phyloP scores from a whole-genome alignment of 2,797 vertebrate genomes.

The Monodelphis domestica region DNA sequence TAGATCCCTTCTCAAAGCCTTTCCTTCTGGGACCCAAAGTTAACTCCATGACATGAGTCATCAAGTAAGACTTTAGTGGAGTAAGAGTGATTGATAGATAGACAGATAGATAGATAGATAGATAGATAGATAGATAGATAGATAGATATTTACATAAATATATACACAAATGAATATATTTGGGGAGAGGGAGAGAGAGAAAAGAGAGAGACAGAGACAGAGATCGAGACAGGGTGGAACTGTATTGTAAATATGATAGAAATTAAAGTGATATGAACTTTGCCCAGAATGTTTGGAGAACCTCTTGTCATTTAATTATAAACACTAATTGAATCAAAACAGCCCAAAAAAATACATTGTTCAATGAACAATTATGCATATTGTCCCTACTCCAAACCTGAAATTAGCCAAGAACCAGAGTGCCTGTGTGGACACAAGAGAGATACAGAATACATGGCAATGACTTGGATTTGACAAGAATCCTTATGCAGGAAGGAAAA shows the following conservation, averaged over 20 bases:
- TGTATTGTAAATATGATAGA: not conserved
- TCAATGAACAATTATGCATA: slow-evolving; percentile 1
- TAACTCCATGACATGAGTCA: not conserved
- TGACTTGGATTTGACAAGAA: too few species aligned
- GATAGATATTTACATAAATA: too few species aligned
- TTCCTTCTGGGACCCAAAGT: not conserved
- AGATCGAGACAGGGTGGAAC: not conserved
- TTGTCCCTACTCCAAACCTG: not conserved
- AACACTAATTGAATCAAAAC: not conserved
- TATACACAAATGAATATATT: not conserved
- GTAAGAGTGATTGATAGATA: not conserved
- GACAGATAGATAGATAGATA: too few species aligned
- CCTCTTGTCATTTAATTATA: slow-evolving; percentile 39
- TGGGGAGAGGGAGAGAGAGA: too few species aligned
- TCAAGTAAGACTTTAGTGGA: not conserved
- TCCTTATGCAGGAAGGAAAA: too few species aligned
- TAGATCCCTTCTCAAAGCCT: not conserved
- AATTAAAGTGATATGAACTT: slow-evolving; percentile 16
- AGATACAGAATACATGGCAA: too few species aligned
- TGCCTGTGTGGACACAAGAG: too few species aligned
- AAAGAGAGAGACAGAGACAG: too few species aligned
- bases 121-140: too few species aligned
- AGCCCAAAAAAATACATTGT: not conserved
- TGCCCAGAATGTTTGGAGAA: slow-evolving; percentile 12
- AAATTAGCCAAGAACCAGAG: not conserved